Percentiles rank a stretch among this genome's conserved stretches.
Evolutionary conservation across 2,113 vertebrate genomes (phyloP).

Genomic region (Syngnathoides biaculeatus): DNA sequence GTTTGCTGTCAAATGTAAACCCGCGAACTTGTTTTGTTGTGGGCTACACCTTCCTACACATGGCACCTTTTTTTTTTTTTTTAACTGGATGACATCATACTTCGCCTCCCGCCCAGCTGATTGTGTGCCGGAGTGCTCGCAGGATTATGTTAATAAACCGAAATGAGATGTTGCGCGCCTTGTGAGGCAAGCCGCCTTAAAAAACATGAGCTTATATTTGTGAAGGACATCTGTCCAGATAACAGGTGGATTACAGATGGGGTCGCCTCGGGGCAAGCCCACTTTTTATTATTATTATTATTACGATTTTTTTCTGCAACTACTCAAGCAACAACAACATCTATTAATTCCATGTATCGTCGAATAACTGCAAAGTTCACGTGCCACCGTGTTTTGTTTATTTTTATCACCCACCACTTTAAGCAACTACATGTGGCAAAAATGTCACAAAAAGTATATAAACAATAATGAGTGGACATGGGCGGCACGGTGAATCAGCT

Average conservation of each 20-base stretch:
- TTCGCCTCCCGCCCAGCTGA: conserved; percentile 38
- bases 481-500: no score
- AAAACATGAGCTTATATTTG: conserved; percentile 6
- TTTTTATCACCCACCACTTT: neutral
- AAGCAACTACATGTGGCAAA: neutral
- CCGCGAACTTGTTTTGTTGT: conserved; percentile 24
- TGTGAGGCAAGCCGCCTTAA: neutral
- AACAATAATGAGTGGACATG: no score
- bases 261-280: neutral
- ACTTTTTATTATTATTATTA: neutral
- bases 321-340: neutral
- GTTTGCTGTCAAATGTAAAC: neutral
- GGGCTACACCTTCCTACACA: conserved; percentile 42
- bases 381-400: neutral
- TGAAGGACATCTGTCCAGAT: neutral
- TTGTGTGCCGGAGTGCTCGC: conserved; percentile 9
- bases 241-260: conserved; percentile 3
- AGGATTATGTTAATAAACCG: conserved; percentile 3
- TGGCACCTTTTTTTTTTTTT: conserved; percentile 36
- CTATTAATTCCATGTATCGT: neutral
- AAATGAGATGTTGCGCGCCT: neutral
- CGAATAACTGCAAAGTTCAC: neutral
- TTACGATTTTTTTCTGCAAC: neutral
- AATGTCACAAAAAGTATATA: neutral
- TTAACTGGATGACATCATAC: conserved; percentile 65